Evolutionary conservation across 2,113 vertebrate species (phyloP), one percentile per base, ranked within the genome.

Genomic region (Nyctereutes procyonoides): DNA sequence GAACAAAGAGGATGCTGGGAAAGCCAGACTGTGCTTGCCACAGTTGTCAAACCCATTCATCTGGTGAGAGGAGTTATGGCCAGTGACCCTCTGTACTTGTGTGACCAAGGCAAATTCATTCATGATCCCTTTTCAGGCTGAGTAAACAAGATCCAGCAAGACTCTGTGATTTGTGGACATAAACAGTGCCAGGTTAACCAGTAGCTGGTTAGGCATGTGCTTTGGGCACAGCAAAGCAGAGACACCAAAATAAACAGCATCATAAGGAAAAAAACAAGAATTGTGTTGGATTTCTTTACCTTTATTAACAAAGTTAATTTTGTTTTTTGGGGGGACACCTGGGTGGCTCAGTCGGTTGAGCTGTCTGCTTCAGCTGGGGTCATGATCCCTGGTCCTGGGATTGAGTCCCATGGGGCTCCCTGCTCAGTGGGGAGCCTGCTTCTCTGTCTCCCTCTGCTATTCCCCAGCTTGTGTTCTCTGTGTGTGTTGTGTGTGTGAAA

Each of bases 31-130:
- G 85, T 63, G 71, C 90, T 93, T 53, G 92, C 38, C 73, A 79
- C 55, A 82, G 96, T 32, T 85, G 84, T 95, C 88, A 91, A 88
- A 74, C 73, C 73, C 95, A 96, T 94, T 97, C 91, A 95, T 90
- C 77, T 82, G 84, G 88, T 5, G 12, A 90, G 22, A 89, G 35
- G 60, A 95, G 56, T 55, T 92, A 84, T 43, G 51, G 53, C 71
- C 85, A 67, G 30, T 94, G 95, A 93, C 90, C 95, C 88, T 95
- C 56, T 85, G 94, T 67, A 82, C 86, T 89, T 95, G 65, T 30
- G 79, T 74, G 93, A 94, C 77, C 60, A 74, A 60, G 51, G 77
- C 71, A 88, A 79, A 97, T 96, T 96, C 95, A 98, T 96, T 94
- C 95, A 97, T 93, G 90, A 55, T 92, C 12, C 51, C 71, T 85